phyloP scores from a whole-genome alignment of 2,113 vertebrate species.

The Mormoops blainvillei region DNA sequence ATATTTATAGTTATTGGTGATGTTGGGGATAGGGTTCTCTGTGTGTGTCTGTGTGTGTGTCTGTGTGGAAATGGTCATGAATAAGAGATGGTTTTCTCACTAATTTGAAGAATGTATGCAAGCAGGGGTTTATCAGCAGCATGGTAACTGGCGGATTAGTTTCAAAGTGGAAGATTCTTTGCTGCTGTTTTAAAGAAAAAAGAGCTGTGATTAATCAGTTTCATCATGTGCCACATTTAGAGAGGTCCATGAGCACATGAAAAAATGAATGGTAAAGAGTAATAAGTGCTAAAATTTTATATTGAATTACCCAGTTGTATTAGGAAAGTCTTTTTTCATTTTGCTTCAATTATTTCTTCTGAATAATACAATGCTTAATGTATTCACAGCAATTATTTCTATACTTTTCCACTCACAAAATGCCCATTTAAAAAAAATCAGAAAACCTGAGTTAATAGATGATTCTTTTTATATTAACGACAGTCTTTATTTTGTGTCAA shows the following conservation, averaged over 20 bases:
- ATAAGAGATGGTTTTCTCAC: not conserved
- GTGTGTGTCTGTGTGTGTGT: not conserved
- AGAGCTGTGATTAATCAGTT: not conserved
- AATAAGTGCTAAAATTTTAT: not conserved
- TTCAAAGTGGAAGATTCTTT: not conserved
- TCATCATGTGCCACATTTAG: not conserved
- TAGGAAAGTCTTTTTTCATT: not conserved
- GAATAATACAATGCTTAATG: not conserved
- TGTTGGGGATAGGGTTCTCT: not conserved
- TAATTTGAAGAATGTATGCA: not conserved
- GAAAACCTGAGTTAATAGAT: not conserved
- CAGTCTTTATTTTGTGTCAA: conserved; percentile 8
- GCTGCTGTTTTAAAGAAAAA: not conserved
- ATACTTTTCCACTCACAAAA: not conserved
- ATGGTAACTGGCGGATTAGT: not conserved
- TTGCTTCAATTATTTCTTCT: not conserved
- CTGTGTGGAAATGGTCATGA: not conserved
- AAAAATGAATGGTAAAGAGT: not conserved
- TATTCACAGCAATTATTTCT: not conserved
- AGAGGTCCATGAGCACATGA: not conserved
- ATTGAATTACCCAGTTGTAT: not conserved
- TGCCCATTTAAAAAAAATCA: not conserved
- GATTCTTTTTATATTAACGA: not conserved
- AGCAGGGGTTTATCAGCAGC: not conserved
- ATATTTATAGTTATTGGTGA: not conserved